Base-by-base conservation (phyloP, 2,888 invertebrate genomes). In the Agapostemon virescens region DNA sequence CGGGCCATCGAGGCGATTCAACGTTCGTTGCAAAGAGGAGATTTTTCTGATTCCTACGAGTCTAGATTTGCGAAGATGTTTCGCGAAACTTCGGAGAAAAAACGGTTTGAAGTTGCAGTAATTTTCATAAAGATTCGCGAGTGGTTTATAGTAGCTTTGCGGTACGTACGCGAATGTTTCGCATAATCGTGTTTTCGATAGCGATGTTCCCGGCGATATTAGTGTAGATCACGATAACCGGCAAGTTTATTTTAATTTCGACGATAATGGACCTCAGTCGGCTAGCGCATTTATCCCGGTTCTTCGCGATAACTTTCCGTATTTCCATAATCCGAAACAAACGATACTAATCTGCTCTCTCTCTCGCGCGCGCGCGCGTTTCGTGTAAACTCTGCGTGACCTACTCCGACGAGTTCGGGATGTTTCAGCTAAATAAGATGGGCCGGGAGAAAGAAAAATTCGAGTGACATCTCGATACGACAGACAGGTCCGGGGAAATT, bases 401-500 rank as follows among this genome's bases (percentile, higher is more conserved):
- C 55, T 55, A 30, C 26, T 55, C 7, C 0, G 15, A 17, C 55
- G 2, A 55, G 30, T 42, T 77, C 3, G 20, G 42, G 42, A 40
- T 30, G 30, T 73, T 52, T 30, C 58, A 23, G 4, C 5, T 17
- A 42, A 64, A n/a, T 33, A 52, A 5, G 7, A 55, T 2, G 26
- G 7, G 15, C 2, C 15, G 55, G 7, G 26, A 17, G 13, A 17
- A 15, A 17, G 55, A 55, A 55, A 55, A 26, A 55, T 55, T 26
- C 26, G 17, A 7, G 73, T 17, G 80, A 30, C 68, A 52, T 20
- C 64, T 69, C 42, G 52, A 55, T 63, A 64, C 40, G 80, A 74
- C 66, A 69, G 80, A 66, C 49, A 26, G 33, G 52, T 17, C 13
- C 38, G 38, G 15, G 69, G 40, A 71, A 73, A 79, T 72, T 68